phyloP scores from a whole-genome alignment of 2,797 vertebrate genomes.

The Knipowitschia caucasica region DNA sequence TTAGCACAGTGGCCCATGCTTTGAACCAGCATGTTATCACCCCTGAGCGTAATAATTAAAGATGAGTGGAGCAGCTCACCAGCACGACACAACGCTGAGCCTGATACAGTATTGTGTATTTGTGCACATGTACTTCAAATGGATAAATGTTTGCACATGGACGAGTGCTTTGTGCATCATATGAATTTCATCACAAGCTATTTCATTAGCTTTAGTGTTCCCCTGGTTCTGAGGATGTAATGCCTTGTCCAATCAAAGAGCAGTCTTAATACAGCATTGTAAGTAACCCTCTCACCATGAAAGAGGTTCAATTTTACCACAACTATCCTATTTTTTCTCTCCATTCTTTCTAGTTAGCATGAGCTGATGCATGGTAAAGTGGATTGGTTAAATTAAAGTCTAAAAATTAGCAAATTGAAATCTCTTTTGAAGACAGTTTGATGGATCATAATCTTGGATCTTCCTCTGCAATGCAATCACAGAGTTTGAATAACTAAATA shows the following conservation, averaged over 20 bases:
- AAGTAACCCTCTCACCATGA: constrained; percentile 40
- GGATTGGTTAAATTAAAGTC: constrained; percentile 56
- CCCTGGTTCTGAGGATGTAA: no score
- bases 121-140: constrained; percentile 9
- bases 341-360: constrained; percentile 60
- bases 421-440: constrained; percentile 35
- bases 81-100: constrained; percentile 10
- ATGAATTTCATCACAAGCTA: no score
- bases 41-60: constrained; percentile 59
- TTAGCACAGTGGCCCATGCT: constrained; percentile 41
- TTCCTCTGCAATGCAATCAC: constrained; percentile 43
- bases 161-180: constrained; percentile 22
- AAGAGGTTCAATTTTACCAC: constrained; percentile 24
- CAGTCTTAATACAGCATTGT: constrained; percentile 47
- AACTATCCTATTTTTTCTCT: constrained; percentile 47
- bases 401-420: constrained; percentile 42
- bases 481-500: constrained; percentile 33
- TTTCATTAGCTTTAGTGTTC: no score
- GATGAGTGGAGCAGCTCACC: constrained; percentile 25
- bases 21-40: constrained; percentile 49
- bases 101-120: constrained; percentile 19
- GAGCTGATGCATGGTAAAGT: constrained; percentile 57
- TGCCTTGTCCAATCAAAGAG: constrained; percentile 38
- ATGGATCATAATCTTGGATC: constrained; percentile 38
- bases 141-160: constrained; percentile 9